Conservation (phyloP, 1,140 invertebrate species). For the Aradophagus sp. region DNA sequence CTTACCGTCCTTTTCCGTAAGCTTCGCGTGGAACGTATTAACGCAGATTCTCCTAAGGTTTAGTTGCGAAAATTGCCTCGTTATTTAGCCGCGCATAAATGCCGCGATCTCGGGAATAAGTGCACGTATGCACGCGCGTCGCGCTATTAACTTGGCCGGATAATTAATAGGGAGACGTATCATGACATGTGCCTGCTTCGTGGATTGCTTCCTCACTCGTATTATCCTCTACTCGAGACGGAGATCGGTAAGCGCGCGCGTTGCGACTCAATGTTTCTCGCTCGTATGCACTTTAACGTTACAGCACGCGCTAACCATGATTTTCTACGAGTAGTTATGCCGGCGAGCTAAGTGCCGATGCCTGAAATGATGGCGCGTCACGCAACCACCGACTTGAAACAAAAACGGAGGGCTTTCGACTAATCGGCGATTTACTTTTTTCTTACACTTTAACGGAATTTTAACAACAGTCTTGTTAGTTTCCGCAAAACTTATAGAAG, state of each 20-base stretch:
- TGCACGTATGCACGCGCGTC: conserved; percentile 21
- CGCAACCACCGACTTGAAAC: conserved; percentile 25
- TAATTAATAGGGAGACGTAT: conserved; percentile 48
- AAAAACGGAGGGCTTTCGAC: conserved; percentile 15
- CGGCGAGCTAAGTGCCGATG: conserved; percentile 17
- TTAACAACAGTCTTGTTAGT: conserved; percentile 9
- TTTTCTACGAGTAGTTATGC: conserved; percentile 45
- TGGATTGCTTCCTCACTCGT: conserved; percentile 12
- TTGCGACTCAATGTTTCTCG: conserved; percentile 1
- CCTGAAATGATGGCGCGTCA: conserved; percentile 30
- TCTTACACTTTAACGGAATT: conserved; percentile 2
- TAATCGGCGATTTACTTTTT: conserved; percentile 7
- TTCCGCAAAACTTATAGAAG: too few relatives aligned
- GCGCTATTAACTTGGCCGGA: conserved; percentile 32
- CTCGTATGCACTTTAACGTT: conserved; percentile 11
- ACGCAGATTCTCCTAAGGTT: too few relatives aligned
- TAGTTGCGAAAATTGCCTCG: conserved; percentile 10
- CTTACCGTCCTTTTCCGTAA: too few relatives aligned
- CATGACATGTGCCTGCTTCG: conserved; percentile 23
- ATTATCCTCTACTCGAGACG: conserved; percentile 2
- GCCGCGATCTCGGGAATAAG: conserved; percentile 8
- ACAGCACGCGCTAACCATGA: conserved; percentile 49
- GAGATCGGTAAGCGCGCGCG: conserved; percentile 8
- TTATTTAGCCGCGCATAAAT: conserved; percentile 27
- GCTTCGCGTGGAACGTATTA: too few relatives aligned